Evolutionary conservation across 2,888 invertebrate genomes (phyloP), one percentile per base, ranked within the genome.

Genomic region (Agrotis puta): DNA sequence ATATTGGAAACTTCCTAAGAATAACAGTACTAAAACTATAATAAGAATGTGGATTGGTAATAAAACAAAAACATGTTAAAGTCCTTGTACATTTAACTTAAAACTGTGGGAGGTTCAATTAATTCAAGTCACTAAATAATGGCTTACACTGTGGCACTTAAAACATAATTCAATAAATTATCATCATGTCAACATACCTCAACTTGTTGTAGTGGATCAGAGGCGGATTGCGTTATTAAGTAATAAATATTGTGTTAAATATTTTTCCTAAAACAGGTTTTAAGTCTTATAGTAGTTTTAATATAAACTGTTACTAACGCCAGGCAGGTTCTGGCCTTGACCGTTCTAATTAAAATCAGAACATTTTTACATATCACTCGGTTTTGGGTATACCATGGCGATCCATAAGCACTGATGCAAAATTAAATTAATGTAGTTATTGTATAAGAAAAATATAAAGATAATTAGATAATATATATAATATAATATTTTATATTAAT

Each of bases 11-110:
- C 16, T 64, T 58, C 51, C 50, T 47, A 47, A 20, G 13, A 50
- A 7, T 16, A n/a, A 13, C 39, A 14, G 39, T 47, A 20, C 51
- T 51, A 47, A 71, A 71, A 61, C n/a, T 43, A 56, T 24, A 48
- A 27, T 22, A 48, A 27, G 22, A 58, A 39, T 39, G 2, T 39
- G 11, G 24, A 45, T 45, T n/a, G 16, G 11, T 22, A 4, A 48
- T 33, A 6, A 27, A n/a, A 13, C n/a, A 56, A 13, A 33, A n/a
- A 11, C n/a, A 56, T 56, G n/a, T 56, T n/a, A 9, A 56, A 33
- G 1, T n/a, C 18, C 0, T 33, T 54, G 5, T 11, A 33, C 33
- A 56, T 18, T 24, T 27, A 4, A 11, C 2, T 11, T n/a, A 33
- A 33, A 56, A 33, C 4, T 6, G 56, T 20, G n/a, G 0, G 1